phyloP scores from a whole-genome alignment of 2,113 vertebrate species.

The Sprattus sprattus region DNA sequence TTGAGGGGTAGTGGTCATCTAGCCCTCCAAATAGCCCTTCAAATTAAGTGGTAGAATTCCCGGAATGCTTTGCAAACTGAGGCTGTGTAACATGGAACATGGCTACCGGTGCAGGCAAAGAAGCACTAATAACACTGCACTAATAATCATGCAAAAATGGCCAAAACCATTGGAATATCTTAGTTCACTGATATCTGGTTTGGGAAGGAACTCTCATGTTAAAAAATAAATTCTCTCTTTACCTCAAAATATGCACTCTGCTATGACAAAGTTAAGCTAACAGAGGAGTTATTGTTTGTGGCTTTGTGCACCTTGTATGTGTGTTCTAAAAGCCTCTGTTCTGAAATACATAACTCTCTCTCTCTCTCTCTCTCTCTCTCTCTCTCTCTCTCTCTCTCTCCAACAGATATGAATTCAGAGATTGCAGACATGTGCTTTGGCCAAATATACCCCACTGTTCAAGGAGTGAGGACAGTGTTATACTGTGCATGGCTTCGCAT shows the following conservation, averaged over 20 bases:
- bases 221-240: background rate
- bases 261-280: background rate
- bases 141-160: too few species aligned
- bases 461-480: constrained; percentile 23
- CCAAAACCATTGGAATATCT: too few species aligned
- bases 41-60: too few species aligned
- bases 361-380: background rate
- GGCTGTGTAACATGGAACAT: too few species aligned
- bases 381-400: background rate
- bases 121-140: too few species aligned
- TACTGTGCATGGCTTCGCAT: constrained; percentile 20
- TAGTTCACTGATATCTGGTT: background rate
- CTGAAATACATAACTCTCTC: background rate
- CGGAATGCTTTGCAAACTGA: too few species aligned
- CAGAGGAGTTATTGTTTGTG: too few species aligned
- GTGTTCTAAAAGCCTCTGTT: background rate
- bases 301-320: background rate
- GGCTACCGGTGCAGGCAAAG: too few species aligned
- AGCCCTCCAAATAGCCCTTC: too few species aligned
- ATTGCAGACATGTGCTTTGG: constrained; percentile 10
- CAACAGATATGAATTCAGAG: background rate
- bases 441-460: constrained; percentile 22
- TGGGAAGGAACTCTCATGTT: too few species aligned
- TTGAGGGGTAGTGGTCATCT: too few species aligned
- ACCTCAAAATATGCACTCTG: background rate